These are phyloP conservation scores for Masnerella sp. DNA, from an alignment of 2,888 invertebrate species.

Conservation along the genomic window DNA sequence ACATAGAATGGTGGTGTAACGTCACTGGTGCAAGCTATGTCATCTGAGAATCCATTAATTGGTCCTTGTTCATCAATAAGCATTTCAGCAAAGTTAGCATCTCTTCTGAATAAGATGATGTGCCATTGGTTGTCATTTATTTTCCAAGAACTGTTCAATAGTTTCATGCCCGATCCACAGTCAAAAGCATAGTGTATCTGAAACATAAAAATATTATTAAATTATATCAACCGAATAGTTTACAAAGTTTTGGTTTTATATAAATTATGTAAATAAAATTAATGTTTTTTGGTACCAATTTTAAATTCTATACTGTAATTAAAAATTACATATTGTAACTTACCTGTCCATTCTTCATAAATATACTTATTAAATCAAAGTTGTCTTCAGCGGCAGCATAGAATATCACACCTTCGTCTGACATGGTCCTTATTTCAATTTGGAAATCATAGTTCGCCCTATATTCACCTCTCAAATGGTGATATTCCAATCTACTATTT, in stretches of 20 bases:
- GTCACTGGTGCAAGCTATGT: conserved; percentile 79
- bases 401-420: conserved; percentile 89
- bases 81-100: conserved; percentile 82
- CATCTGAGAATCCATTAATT: conserved; percentile 79
- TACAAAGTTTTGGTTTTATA: no score
- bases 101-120: conserved; percentile 83
- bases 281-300: no score
- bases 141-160: conserved; percentile 80
- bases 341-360: conserved; percentile 86
- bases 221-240: no score
- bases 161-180: conserved; percentile 83
- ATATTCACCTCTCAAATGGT: conserved; percentile 79
- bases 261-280: no score
- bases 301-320: background rate
- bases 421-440: conserved; percentile 87
- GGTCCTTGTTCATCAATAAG: conserved; percentile 82
- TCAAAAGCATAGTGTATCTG: conserved; percentile 85
- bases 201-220: conserved; percentile 3
- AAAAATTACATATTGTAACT: background rate
- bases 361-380: conserved; percentile 86
- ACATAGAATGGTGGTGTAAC: conserved; percentile 87
- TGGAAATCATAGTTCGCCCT: conserved; percentile 86
- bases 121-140: conserved; percentile 91
- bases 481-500: conserved; percentile 86
- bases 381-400: conserved; percentile 85